Evolutionary conservation across 2,797 vertebrate species (phyloP), one percentile per base, ranked within the genome.

Genomic region (Urosaurus nigricauda): DNA sequence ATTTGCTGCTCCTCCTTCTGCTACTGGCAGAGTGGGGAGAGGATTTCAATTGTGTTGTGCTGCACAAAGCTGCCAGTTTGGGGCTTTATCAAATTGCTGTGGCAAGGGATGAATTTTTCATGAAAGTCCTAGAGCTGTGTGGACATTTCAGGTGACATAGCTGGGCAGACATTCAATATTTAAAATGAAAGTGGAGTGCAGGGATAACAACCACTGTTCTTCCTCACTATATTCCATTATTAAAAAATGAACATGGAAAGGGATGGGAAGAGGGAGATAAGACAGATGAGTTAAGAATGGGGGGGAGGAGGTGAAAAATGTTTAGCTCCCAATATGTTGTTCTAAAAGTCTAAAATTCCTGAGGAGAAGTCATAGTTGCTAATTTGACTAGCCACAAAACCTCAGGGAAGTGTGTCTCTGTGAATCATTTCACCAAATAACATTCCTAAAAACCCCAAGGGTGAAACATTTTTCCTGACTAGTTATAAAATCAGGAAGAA

Each of bases 81-180:
- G 79, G 86, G 47, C 63, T 86, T 88, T 78, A 79, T 88, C 79
- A 78, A 88, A 86, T 86, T 88, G 79, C 63, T 79, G 63, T 35
- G 40, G 83, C 63, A 43, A 53, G 74, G 43, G 83, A 91, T 91
- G 73, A 91, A 88, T 91, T 91, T 91, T 88, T 91, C 83, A 91
- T 88, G 83, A 86, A 91, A 88, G 73, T 91, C 73, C 83, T 78
- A 32, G 63, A 71, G 79, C 79, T 85, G 40, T 79, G 17, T 79
- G 79, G 79, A 88, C 71, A 85, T 77, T 73, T 90, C 84, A 79
- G 58, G 56, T 71, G 60, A 78, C 63, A 70, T 37, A 77, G 53
- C 26, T 83, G 87, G 87, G 84, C 60, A 83, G 65, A 83, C 24
- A 79, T 83, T 91, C 87, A 91, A 88, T 88, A 86, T 91, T 88